These are phyloP conservation scores for Caenorhabditis sp. DNA, from an alignment of 2,888 invertebrate species.

Conservation along the genomic window DNA sequence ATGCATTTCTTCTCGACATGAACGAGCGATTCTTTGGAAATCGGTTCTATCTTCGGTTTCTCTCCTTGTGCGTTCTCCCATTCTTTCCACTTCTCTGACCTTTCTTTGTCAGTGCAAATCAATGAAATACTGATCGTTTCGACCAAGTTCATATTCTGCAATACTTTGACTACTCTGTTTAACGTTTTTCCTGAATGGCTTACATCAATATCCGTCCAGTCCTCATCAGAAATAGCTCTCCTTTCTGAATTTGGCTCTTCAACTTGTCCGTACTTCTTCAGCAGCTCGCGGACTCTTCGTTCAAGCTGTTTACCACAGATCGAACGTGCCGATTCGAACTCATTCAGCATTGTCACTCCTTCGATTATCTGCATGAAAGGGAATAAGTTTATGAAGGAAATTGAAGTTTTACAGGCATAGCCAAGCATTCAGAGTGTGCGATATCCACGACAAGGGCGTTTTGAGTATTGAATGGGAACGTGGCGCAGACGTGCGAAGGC, in stretches of 20 bases:
- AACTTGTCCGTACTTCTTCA: constrained; percentile 56
- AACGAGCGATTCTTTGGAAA: constrained; percentile 24
- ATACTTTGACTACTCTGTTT: not conserved
- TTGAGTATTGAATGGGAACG: constrained; percentile 88
- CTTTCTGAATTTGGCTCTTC: constrained; percentile 50
- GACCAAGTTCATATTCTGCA: constrained; percentile 15
- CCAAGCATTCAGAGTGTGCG: constrained; percentile 88
- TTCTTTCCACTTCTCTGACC: constrained; percentile 38
- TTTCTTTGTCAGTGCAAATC: constrained; percentile 31
- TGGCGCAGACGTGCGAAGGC: constrained; percentile 88
- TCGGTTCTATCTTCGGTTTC: constrained; percentile 9
- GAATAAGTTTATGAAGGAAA: not conserved
- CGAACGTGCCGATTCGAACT: constrained; percentile 86
- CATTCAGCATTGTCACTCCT: constrained; percentile 88
- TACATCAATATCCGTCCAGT: constrained; percentile 52
- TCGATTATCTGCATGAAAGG: constrained; percentile 83
- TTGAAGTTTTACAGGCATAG: constrained; percentile 50
- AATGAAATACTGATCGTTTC: constrained; percentile 38
- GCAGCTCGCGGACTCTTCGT: constrained; percentile 46
- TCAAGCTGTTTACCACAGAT: constrained; percentile 79
- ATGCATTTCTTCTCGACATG: constrained; percentile 15
- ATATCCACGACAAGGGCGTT: constrained; percentile 90
- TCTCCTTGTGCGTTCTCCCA: constrained; percentile 34
- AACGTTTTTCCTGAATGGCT: not conserved
- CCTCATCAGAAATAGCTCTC: constrained; percentile 44